Conservation (phyloP, 2,888 invertebrate genomes). For the Nematopogon swammerdamellus region DNA sequence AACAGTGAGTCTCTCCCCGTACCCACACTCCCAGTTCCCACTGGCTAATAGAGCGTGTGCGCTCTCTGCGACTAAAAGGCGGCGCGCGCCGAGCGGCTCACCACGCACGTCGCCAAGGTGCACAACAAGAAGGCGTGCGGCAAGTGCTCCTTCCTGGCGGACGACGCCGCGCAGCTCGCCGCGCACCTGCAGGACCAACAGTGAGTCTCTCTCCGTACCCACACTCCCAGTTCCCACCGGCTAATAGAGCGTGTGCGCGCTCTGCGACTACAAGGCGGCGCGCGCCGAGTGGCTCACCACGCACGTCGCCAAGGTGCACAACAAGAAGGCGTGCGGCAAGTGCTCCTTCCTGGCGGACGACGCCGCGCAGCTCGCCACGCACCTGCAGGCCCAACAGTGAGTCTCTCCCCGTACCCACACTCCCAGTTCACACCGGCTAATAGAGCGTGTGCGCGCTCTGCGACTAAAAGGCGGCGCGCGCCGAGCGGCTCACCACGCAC, state of each 20-base stretch:
- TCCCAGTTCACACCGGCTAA: too few species aligned
- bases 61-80: constrained; percentile 92
- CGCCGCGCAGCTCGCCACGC: constrained; percentile 71
- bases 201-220: too few species aligned
- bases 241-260: constrained; percentile 79
- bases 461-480: constrained; percentile 91
- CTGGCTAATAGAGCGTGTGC: too few species aligned
- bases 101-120: constrained; percentile 87
- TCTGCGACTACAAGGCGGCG: constrained; percentile 93
- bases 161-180: constrained; percentile 76
- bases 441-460: constrained; percentile 84
- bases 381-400: constrained; percentile 75
- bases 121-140: constrained; percentile 90
- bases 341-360: constrained; percentile 87
- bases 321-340: constrained; percentile 85
- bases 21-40: too few species aligned
- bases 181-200: constrained; percentile 75
- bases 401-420: too few species aligned
- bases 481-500: constrained; percentile 86
- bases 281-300: constrained; percentile 86
- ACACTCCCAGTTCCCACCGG: too few species aligned
- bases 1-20: constrained; percentile 77
- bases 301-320: constrained; percentile 88
- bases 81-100: constrained; percentile 83
- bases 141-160: constrained; percentile 83